These are phyloP conservation scores for Brachionus asplanchnoidis DNA, from an alignment of 1,140 invertebrate species.

Conservation along the genomic window DNA sequence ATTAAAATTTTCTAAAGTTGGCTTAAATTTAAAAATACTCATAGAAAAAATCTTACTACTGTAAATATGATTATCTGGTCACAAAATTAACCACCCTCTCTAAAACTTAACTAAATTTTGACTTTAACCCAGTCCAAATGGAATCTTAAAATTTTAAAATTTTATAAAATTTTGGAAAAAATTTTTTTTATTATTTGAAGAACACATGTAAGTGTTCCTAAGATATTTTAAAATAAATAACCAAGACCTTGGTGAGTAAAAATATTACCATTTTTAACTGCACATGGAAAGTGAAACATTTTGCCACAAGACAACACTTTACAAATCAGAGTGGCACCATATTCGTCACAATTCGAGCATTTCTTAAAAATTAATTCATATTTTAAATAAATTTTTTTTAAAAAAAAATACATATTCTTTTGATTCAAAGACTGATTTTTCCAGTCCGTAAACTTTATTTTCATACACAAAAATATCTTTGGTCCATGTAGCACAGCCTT, in stretches of 20 bases:
- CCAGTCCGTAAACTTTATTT: neutral
- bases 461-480: neutral
- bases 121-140: too few relatives aligned
- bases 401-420: neutral
- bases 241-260: neutral
- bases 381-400: neutral
- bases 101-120: too few relatives aligned
- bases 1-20: too few relatives aligned
- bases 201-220: too few relatives aligned
- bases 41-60: too few relatives aligned
- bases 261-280: conserved; percentile 10
- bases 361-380: neutral
- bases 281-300: conserved; percentile 19
- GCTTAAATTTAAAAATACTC: too few relatives aligned
- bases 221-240: too few relatives aligned
- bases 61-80: too few relatives aligned
- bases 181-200: too few relatives aligned
- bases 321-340: neutral
- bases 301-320: neutral
- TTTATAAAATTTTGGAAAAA: too few relatives aligned
- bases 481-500: neutral
- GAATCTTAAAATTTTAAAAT: too few relatives aligned
- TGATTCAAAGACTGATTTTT: neutral
- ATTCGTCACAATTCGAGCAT: neutral
- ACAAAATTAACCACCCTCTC: too few relatives aligned